Evolutionary conservation across 2,113 vertebrate species (phyloP).

Genomic region (Phoenicopterus ruber): DNA sequence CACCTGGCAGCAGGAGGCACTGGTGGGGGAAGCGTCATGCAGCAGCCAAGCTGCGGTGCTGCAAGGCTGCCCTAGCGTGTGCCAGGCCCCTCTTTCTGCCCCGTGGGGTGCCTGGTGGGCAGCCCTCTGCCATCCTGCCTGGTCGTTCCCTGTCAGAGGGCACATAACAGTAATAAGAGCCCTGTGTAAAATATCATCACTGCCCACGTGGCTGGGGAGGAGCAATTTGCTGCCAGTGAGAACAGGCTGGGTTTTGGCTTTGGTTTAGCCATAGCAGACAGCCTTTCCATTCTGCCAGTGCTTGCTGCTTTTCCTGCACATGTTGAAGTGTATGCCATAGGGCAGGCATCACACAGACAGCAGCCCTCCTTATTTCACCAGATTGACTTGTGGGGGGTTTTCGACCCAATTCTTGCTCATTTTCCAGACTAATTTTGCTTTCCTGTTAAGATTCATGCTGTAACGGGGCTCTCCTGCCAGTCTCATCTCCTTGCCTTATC

Average conservation of each 20-base stretch:
- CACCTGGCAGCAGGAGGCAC: background rate
- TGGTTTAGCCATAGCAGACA: background rate
- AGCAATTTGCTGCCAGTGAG: background rate
- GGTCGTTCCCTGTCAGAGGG: background rate
- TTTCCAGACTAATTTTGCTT: background rate
- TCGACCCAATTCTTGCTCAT: background rate
- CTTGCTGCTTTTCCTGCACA: background rate
- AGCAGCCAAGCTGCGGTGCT: background rate
- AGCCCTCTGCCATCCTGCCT: background rate
- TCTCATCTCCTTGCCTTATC: background rate
- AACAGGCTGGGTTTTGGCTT: background rate
- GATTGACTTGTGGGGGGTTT: background rate
- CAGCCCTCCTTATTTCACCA: background rate
- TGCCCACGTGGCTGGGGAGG: background rate
- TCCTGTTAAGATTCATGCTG: background rate
- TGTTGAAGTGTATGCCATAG: background rate
- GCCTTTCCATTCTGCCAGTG: background rate
- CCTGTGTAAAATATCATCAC: background rate
- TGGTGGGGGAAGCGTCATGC: rapidly evolving
- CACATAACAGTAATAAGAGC: background rate
- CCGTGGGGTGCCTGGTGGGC: rapidly evolving
- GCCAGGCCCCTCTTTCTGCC: background rate
- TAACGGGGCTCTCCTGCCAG: background rate
- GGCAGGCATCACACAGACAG: background rate
- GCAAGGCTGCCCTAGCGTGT: background rate